Conservation (phyloP, 2,797 vertebrate species). For the Vultur gryphus region DNA sequence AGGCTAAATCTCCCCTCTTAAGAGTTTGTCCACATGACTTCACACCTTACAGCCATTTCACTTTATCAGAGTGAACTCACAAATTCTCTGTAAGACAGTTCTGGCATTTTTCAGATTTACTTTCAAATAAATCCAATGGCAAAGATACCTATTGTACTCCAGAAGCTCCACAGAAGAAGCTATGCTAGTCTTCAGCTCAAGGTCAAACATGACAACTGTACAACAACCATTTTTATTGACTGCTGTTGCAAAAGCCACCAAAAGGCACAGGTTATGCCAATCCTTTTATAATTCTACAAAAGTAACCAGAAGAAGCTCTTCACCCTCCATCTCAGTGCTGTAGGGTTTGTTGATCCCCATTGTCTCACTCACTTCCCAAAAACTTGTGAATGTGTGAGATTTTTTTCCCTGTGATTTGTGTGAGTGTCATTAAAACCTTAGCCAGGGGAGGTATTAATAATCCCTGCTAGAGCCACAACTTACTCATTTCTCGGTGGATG, state of each 20-base stretch:
- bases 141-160: neutral
- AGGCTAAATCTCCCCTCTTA: neutral
- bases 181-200: neutral
- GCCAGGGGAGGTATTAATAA: neutral
- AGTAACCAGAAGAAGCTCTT: neutral
- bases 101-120: neutral
- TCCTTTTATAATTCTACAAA: neutral
- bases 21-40: neutral
- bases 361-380: neutral
- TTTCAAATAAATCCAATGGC: neutral
- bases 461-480: neutral
- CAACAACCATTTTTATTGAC: neutral
- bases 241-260: neutral
- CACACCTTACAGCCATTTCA: neutral
- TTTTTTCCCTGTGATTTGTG: neutral
- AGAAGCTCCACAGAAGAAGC: neutral
- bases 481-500: neutral
- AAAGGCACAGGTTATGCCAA: neutral
- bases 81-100: neutral
- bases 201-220: neutral
- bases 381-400: neutral
- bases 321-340: neutral
- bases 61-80: neutral
- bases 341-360: neutral
- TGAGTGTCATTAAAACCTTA: neutral